Evolutionary conservation across 1,140 invertebrate species (phyloP), one percentile per base, ranked within the genome.

Genomic region (Plectrocnemia conspersa): DNA sequence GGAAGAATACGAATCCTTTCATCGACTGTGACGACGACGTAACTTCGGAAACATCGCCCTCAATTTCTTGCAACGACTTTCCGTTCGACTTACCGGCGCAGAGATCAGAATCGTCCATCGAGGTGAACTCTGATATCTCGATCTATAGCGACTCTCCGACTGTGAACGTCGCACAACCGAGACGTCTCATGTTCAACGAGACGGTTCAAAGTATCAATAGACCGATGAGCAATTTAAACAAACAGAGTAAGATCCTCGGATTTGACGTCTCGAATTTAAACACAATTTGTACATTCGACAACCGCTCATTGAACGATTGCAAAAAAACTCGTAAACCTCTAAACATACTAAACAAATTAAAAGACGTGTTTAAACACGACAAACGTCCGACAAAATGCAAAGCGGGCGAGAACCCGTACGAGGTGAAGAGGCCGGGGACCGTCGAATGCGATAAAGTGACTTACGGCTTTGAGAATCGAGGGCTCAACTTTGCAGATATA

Each of bases 201-300:
- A 32, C 29, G n/a, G n/a, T n/a, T n/a, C 44, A 55, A 23, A 23
- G 45, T 33, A n/a, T 62, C 57, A 27, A 47, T 49, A 21, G 38
- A 21, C 21, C 9, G 53, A 63, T 4, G 33, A 33, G 2, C 27
- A 56, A 45, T 52, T 74, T 27, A 38, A 73, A 74, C 36, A 76
- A 76, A 58, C 74, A 74, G 66, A 74, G 73, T 47, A 73, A 74
- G 64, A 71, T 76, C 11, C 52, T 76, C 36, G 74, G 74, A 1
- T 65, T 63, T 58, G 71, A 76, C 57, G 73, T 75, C 0, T 72
- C 71, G 7, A 66, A 68, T 22, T 73, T 76, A 32, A 71, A 65
- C 56, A 66, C 67, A 13, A 42, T 65, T n/a, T 71, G 75, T 54
- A 75, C 74, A 9, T 67, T 74, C 58, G 73, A 27, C 35, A 11